Base-by-base conservation (phyloP, 2,797 vertebrate genomes). In the Uromys caudimaculatus region DNA sequence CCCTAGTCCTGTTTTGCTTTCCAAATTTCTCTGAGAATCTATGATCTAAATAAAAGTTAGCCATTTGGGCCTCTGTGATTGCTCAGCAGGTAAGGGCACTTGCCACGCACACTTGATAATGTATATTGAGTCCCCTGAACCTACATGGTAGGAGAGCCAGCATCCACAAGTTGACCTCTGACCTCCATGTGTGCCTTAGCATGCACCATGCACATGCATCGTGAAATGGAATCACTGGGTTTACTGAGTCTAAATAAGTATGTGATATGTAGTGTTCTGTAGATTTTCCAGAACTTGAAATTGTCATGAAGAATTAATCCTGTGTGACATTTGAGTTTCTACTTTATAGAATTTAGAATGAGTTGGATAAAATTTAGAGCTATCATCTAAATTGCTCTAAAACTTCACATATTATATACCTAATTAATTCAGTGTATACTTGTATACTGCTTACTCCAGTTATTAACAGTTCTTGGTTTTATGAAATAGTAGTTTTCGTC, bases 301-400 rank as follows among this genome's bases (percentile, higher is more conserved):
- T 82, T 89, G 41, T 91, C 47, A 60, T 17, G 35, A 95, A 91
- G 50, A 95, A 86, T 83, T 16, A 76, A 44, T 44, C 6, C 44
- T 44, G 44, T 16, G 83, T 90, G 76, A 6, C 14, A 52, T 81
- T 93, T 97, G 47, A 88, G 8, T 92, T 93, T 91, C 27, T 44
- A 84, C 24, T 77, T 96, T 83, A 89, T 32, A 73, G 35, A 92
- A 87, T 62, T 92, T 95, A 95, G 47, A 85, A 75, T 97, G 64
- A 95, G 35, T 86, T 73, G 12, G 82, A 67, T 89, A 69, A 93
- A 60, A 41, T 62, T 41, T 62, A 88, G 69, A 16, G 35, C 89
- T 93, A 56, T 41, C 50, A 56, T 83, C 47, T 86, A 56, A 93
- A 71, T 92, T 94, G 19, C 24, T 17, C 6, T 93, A 86, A 82